phyloP scores from a whole-genome alignment of 2,888 invertebrate genomes.

The Cheilosia vulpina region DNA sequence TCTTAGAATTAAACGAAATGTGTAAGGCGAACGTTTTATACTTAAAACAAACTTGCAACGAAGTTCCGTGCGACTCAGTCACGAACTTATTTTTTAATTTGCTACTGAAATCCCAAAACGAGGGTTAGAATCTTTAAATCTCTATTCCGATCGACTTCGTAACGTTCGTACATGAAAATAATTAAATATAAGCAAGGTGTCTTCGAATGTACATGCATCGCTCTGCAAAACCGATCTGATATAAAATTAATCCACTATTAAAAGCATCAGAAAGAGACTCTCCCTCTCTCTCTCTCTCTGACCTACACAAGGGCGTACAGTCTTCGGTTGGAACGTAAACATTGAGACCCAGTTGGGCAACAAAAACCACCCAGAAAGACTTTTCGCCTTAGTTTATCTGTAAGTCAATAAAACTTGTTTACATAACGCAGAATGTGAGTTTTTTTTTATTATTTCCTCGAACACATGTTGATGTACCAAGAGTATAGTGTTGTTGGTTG shows the following conservation, averaged over 20 bases:
- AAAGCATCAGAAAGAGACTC: background rate
- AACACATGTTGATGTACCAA: slow-evolving; percentile 46
- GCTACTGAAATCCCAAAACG: no score
- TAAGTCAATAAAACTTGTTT: slow-evolving; percentile 67
- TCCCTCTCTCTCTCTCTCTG: slow-evolving; percentile 7
- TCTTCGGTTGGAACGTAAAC: slow-evolving; percentile 35
- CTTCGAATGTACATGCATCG: no score
- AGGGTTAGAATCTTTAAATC: no score
- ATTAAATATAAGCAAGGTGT: no score
- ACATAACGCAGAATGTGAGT: slow-evolving; percentile 29
- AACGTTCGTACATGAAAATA: no score
- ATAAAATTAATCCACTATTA: background rate
- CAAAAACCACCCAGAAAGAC: slow-evolving; percentile 61
- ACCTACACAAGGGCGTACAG: slow-evolving; percentile 42
- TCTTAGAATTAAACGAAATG: no score
- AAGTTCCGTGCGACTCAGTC: no score
- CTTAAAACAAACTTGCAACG: no score
- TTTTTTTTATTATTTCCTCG: slow-evolving; percentile 17
- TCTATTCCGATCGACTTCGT: no score
- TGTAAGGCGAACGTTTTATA: no score
- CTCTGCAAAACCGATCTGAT: no score
- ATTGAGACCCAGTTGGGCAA: slow-evolving; percentile 60
- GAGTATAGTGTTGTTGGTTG: background rate
- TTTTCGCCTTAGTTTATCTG: slow-evolving; percentile 24
- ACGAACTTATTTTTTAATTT: no score